Percentiles rank a stretch among this genome's conserved stretches.
Evolutionary conservation across 1,140 invertebrate genomes (phyloP).

Genomic region (Danaus plexippus): DNA sequence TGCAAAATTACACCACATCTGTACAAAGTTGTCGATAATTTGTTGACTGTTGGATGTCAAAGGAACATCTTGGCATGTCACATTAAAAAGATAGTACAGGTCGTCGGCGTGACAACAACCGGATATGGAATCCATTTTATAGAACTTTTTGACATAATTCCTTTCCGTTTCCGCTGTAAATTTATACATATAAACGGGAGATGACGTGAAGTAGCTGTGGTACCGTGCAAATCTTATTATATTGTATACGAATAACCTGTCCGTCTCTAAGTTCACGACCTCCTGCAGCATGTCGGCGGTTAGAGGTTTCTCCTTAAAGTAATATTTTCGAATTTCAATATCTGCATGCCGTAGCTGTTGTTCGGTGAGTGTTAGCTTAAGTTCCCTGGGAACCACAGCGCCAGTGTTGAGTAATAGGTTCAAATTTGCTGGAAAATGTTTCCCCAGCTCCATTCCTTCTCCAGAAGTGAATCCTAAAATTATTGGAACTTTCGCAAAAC

Average conservation of each 20-base stretch:
- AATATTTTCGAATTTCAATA: slow-evolving; percentile 39
- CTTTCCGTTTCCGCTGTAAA: slow-evolving; percentile 53
- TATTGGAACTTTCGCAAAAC: slow-evolving; percentile 41
- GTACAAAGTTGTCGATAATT: slow-evolving; percentile 39
- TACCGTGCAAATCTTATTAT: slow-evolving; percentile 47
- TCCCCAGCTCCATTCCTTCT: slow-evolving; percentile 56
- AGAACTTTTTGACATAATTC: slow-evolving; percentile 47
- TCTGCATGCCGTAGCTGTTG: slow-evolving; percentile 30
- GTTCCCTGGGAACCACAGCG: slow-evolving; percentile 47
- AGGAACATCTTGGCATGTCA: slow-evolving; percentile 44
- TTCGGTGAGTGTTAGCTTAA: slow-evolving; percentile 40
- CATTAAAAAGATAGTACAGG: slow-evolving; percentile 49
- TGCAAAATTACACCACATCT: slow-evolving; percentile 54
- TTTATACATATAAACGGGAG: slow-evolving; percentile 51
- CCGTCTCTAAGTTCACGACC: slow-evolving; percentile 40
- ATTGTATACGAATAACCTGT: slow-evolving; percentile 49
- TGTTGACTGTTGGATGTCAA: slow-evolving; percentile 38
- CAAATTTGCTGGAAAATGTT: slow-evolving; percentile 30
- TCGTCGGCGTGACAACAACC: slow-evolving; percentile 64
- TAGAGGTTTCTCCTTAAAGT: slow-evolving; percentile 40
- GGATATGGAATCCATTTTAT: slow-evolving; percentile 45
- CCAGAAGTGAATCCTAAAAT: slow-evolving; percentile 55
- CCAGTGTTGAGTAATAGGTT: slow-evolving; percentile 25
- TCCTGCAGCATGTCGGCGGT: slow-evolving; percentile 33
- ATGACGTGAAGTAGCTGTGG: slow-evolving; percentile 24